A percentile compares a stretch with the other conserved stretches of the same genome.
Conservation (phyloP, 2,113 vertebrate genomes). For the Daphoenositta chrysoptera region DNA sequence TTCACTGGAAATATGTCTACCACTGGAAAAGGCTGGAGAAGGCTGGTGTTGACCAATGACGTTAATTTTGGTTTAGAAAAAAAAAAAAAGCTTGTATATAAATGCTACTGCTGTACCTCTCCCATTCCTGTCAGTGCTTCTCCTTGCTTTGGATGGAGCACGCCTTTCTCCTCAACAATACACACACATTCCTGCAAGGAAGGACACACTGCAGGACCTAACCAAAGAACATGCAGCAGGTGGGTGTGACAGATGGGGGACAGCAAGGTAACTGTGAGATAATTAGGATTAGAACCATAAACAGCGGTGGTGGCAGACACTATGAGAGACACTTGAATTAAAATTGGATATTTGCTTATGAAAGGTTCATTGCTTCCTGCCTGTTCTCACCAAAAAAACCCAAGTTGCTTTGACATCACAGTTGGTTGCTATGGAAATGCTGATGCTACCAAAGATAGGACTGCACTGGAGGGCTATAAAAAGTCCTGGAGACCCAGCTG, state of each 20-base stretch:
- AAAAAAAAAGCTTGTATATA: neutral
- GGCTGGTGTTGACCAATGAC: neutral
- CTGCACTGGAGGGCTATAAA: constrained; percentile 11
- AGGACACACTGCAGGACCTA: neutral
- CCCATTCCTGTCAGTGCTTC: neutral
- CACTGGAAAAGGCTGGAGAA: neutral
- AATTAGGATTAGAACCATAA: neutral
- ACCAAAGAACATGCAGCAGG: neutral
- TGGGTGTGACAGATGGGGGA: neutral
- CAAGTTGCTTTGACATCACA: constrained; percentile 45
- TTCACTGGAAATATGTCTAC: neutral
- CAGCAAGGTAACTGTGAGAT: neutral
- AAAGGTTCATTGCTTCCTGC: constrained; percentile 12
- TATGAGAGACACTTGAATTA: neutral
- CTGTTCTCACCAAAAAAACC: neutral
- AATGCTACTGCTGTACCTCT: neutral
- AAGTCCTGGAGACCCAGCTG: constrained; percentile 31
- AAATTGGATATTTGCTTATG: constrained; percentile 11
- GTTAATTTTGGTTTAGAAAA: neutral
- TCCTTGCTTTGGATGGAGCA: neutral
- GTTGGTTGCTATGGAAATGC: constrained; percentile 32
- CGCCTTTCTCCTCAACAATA: neutral
- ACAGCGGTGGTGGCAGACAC: neutral
- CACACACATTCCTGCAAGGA: neutral
- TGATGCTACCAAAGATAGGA: constrained; percentile 43